These are phyloP conservation scores for Polypterus bichir DNA, from an alignment of 2,113 vertebrate species.

Conservation along the genomic window DNA sequence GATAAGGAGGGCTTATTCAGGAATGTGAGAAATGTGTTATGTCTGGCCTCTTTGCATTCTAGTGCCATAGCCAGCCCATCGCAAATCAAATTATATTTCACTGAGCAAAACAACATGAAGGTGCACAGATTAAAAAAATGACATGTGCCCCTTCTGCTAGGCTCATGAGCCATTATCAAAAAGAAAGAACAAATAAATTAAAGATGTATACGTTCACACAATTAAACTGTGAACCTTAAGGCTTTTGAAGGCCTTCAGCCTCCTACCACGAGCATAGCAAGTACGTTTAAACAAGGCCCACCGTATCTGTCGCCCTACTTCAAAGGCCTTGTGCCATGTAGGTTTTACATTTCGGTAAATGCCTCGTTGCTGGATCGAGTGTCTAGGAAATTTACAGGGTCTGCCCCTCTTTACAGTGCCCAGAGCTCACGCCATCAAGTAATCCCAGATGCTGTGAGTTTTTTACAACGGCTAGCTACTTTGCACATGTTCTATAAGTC, in stretches of 20 bases:
- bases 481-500: background rate
- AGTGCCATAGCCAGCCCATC: conserved; percentile 1
- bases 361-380: background rate
- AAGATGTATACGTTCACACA: too few species aligned
- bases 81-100: conserved; percentile 28
- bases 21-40: background rate
- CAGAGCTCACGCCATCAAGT: background rate
- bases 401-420: background rate
- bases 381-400: background rate
- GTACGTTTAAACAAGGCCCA: too few species aligned
- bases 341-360: conserved; percentile 7
- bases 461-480: background rate
- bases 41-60: background rate
- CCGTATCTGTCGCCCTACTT: background rate
- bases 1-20: background rate
- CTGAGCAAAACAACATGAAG: conserved; percentile 8
- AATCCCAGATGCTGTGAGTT: background rate
- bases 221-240: too few species aligned
- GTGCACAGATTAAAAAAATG: too few species aligned
- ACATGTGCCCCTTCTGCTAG: too few species aligned
- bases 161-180: too few species aligned
- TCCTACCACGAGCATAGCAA: too few species aligned
- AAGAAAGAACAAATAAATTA: too few species aligned
- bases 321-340: conserved; percentile 4
- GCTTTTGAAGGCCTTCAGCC: too few species aligned